Conservation (phyloP, 1,140 invertebrate species). For the Aricia agestis region DNA sequence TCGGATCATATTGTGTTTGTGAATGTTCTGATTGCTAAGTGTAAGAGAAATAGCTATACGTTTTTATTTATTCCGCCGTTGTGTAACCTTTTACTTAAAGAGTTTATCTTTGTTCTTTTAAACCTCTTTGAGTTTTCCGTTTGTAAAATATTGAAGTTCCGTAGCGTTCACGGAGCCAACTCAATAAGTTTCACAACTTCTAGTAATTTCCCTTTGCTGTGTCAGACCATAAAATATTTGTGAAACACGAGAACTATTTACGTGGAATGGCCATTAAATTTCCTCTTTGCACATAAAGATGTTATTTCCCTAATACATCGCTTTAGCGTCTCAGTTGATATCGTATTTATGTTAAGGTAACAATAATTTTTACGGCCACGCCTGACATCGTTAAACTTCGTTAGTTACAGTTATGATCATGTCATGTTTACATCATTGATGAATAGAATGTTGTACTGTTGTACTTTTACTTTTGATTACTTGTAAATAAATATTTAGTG, state of each 20-base stretch:
- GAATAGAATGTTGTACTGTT: too few species aligned
- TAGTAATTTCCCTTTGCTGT: conserved; percentile 18
- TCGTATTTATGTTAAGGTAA: conserved; percentile 47
- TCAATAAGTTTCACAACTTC: conserved; percentile 11
- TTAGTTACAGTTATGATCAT: not conserved
- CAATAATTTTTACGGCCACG: conserved; percentile 34
- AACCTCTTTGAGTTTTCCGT: conserved; percentile 1
- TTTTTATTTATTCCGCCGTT: too few species aligned
- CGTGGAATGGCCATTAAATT: conserved; percentile 43
- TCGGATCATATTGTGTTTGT: too few species aligned
- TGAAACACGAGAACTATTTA: conserved; percentile 31
- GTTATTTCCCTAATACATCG: conserved; percentile 55
- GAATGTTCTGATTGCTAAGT: too few species aligned
- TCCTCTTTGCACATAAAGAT: conserved; percentile 41
- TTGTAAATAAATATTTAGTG: too few species aligned
- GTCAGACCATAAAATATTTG: conserved; percentile 24
- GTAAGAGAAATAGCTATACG: too few species aligned
- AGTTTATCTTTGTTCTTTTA: conserved; percentile 9
- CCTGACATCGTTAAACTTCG: conserved; percentile 11
- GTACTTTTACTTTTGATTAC: too few species aligned
- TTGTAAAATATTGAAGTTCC: conserved; percentile 5
- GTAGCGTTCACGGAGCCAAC: not conserved
- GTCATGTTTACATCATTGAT: not conserved
- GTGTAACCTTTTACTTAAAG: not conserved
- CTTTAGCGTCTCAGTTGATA: conserved; percentile 36